Evolutionary conservation across 1,140 invertebrate species (phyloP).

Genomic region (Cyphomyrmex costatus): DNA sequence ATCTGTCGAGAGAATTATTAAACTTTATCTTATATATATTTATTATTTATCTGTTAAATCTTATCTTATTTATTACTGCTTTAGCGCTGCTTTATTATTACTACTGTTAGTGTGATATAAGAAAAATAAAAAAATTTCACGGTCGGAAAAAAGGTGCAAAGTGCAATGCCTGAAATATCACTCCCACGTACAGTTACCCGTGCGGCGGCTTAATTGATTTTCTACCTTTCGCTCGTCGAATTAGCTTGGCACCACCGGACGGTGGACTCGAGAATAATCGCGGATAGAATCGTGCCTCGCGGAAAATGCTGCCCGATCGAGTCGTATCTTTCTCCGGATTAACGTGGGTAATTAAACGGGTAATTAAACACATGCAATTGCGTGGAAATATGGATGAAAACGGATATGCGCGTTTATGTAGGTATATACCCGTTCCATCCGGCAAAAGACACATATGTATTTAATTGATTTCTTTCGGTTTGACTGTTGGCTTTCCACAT

Average conservation of each 20-base stretch:
- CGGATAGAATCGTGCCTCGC: constrained; percentile 21
- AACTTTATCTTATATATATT: too few relatives aligned
- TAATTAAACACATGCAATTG: constrained; percentile 43
- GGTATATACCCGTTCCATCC: background rate
- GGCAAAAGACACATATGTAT: background rate
- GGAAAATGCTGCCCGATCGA: constrained; percentile 31
- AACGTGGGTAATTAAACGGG: constrained; percentile 55
- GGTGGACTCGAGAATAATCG: constrained; percentile 23
- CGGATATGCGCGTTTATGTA: background rate
- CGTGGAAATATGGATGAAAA: constrained; percentile 9
- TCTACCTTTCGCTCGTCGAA: constrained; percentile 54
- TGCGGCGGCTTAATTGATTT: constrained; percentile 64
- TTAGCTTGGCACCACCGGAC: constrained; percentile 29
- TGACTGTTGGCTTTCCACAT: background rate
- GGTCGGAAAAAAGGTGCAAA: background rate
- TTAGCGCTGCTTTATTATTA: too few relatives aligned
- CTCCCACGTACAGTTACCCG: constrained; percentile 13
- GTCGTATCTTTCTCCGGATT: constrained; percentile 40
- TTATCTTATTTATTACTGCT: too few relatives aligned
- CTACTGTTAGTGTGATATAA: too few relatives aligned
- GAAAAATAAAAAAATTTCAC: background rate
- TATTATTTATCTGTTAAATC: too few relatives aligned
- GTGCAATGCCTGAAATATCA: background rate
- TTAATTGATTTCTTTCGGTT: constrained; percentile 25
- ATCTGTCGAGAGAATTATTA: too few relatives aligned